Evolutionary conservation across 2,888 invertebrate genomes (phyloP), one percentile per base, ranked within the genome.

Genomic region (Polydrusus tereticollis): DNA sequence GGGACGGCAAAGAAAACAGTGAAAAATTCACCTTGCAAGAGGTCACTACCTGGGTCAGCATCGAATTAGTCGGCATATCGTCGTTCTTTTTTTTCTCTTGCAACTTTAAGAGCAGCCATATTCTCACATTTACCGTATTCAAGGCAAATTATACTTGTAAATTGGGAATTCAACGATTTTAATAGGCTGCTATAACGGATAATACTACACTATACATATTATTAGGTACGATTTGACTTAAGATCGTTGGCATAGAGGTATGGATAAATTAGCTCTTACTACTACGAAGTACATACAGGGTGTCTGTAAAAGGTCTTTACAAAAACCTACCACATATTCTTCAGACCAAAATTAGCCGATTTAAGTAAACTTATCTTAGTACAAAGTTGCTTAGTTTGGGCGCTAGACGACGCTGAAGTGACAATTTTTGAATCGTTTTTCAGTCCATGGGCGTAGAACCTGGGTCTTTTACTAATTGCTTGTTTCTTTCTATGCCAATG

Each of bases 1-100:
- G 87, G 86, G 86, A 86, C 84, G 84, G n/a, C 36, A 57, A 16
- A n/a, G n/a, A 36, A 21, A 14, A 38, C 45, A 45, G 60, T 26
- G 4, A 38, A 50, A 29, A 43, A 29, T 47, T 59, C 41, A 59
- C 43, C 23, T 43, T 59, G 41, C 59, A 21, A 2, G 41, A 38
- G 62, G 62, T 62, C 45, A 62, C 62, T 47, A 33, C 23, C 29
- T 47, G 29, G 47, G 62, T 62, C 62, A 45, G 38, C 23, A 12
- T 45, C 62, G 45, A 62, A 62, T 45, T 62, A 41, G 38, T 20
- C 62, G 62, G 14, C 23, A 36, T 14, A 38, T 62, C n/a, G 38
- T 63, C 12, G 33, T 41, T 62, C 36, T 50, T 59, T 14, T 59
- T 58, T 43, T 29, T 55, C 36, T 36, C 36, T 67, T 58, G 20